A percentile compares a stretch with the other conserved stretches of the same genome.
Conservation (phyloP, 2,113 vertebrate species). For the Callocephalon fimbriatum region DNA sequence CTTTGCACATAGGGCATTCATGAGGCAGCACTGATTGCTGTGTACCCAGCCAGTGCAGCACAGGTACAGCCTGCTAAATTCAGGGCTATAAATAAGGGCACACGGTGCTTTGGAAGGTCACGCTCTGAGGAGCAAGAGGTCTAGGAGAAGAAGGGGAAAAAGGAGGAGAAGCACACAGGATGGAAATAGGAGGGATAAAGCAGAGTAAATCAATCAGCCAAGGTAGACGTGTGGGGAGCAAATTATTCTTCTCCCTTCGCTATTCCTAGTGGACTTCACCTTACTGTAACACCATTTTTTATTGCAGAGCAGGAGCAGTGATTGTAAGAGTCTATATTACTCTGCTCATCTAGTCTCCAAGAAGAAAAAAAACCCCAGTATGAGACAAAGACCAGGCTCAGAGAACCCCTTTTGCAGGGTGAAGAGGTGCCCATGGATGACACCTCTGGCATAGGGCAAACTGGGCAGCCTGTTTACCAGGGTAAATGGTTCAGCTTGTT, state of each 20-base stretch:
- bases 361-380: neutral
- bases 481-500: neutral
- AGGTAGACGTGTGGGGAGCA: neutral
- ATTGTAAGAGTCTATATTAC: neutral
- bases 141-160: neutral
- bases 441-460: neutral
- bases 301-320: neutral
- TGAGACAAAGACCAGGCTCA: neutral
- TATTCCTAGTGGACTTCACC: neutral
- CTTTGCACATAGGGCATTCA: neutral
- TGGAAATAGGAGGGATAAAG: neutral
- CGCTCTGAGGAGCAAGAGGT: neutral
- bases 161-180: neutral
- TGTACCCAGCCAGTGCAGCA: neutral
- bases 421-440: fast-evolving
- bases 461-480: neutral
- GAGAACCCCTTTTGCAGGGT: neutral
- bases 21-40: neutral
- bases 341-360: neutral
- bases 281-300: neutral
- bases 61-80: neutral
- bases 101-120: neutral
- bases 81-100: neutral
- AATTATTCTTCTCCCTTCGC: neutral
- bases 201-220: neutral